Percentiles rank a stretch among this genome's conserved stretches.
Conservation (phyloP, 2,113 vertebrate genomes). For the Brachypteracias leptosomus region DNA sequence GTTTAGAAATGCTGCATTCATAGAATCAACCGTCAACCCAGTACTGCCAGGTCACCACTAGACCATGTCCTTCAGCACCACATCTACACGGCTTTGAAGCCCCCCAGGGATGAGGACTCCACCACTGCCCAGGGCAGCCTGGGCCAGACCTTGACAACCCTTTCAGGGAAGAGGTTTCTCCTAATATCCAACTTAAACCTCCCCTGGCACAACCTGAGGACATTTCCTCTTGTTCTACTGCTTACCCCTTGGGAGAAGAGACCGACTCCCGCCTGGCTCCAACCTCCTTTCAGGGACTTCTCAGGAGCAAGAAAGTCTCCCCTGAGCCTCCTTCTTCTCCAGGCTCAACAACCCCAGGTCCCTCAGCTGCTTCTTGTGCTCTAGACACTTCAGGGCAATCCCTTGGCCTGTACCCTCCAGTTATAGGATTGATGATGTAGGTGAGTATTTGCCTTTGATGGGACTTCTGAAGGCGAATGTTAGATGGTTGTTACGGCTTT, state of each 20-base stretch:
- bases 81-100: background rate
- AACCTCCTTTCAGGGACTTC: background rate
- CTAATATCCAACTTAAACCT: background rate
- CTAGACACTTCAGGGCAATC: background rate
- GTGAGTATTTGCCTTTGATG: background rate
- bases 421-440: accelerated
- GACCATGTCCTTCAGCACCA: background rate
- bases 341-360: background rate
- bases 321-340: background rate
- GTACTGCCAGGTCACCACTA: background rate
- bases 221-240: background rate
- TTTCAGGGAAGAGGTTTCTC: background rate
- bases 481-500: background rate
- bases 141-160: background rate
- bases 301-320: background rate
- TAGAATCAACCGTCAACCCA: background rate
- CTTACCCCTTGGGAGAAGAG: background rate
- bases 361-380: background rate
- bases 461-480: background rate
- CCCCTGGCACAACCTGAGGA: background rate
- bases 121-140: background rate
- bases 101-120: background rate
- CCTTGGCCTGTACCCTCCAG: background rate
- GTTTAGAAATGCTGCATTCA: background rate
- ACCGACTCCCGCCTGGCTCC: background rate